phyloP scores from a whole-genome alignment of 2,797 vertebrate species.

The Labeo calbasu region DNA sequence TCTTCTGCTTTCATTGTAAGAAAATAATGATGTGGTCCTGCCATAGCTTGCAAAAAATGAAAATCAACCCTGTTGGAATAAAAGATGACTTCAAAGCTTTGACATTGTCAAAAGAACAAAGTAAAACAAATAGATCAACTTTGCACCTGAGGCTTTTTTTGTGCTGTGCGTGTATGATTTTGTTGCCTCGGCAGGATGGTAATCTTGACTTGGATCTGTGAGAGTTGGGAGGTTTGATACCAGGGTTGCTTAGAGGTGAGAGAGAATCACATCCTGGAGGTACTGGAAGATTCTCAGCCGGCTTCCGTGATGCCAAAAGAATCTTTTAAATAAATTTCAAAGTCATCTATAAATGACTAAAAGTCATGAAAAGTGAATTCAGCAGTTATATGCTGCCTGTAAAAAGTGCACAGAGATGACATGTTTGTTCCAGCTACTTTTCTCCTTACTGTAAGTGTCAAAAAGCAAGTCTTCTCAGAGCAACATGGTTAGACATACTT shows the following conservation, averaged over 20 bases:
- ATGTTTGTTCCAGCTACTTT: neutral
- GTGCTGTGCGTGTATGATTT: conserved; percentile 25
- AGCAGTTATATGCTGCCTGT: neutral
- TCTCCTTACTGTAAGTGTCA: neutral
- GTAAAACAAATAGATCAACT: conserved; percentile 65
- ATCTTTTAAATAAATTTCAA: neutral
- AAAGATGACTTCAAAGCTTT: conserved; percentile 72
- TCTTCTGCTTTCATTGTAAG: conserved; percentile 57
- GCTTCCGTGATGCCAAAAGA: neutral
- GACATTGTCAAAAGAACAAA: conserved; percentile 75
- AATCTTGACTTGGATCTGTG: conserved; percentile 40
- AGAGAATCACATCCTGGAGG: conserved; percentile 30
- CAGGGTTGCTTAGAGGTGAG: conserved; percentile 38
- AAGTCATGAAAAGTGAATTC: conserved; percentile 3
- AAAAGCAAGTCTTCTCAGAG: neutral
- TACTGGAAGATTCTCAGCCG: neutral
- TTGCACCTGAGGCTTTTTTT: conserved; percentile 67
- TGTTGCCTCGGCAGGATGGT: conserved; percentile 31
- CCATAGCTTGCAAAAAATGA: conserved; percentile 60
- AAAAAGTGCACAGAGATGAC: neutral
- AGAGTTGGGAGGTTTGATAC: conserved; percentile 28
- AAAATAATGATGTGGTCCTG: conserved; percentile 71
- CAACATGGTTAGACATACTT: neutral
- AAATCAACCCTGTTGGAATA: conserved; percentile 63
- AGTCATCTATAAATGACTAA: neutral